Evolutionary conservation across 2,113 vertebrate species (phyloP).

Genomic region (Sander vitreus): DNA sequence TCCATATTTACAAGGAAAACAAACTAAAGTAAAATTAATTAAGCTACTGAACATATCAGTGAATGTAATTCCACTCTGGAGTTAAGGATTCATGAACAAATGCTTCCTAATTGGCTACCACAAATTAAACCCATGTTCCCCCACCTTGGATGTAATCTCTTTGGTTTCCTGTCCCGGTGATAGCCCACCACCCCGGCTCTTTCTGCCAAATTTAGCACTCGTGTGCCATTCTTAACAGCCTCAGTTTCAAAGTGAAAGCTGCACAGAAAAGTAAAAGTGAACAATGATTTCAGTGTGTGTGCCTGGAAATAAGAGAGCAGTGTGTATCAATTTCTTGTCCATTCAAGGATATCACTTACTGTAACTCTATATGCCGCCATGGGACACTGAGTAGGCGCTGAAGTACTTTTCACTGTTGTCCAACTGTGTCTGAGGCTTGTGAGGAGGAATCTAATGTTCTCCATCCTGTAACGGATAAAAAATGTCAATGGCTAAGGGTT

Average conservation of each 20-base stretch:
- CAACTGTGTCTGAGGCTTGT: constrained; percentile 38
- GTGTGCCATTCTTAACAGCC: constrained; percentile 32
- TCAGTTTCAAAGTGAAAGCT: constrained; percentile 66
- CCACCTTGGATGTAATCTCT: constrained; percentile 54
- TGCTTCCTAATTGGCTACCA: constrained; percentile 47
- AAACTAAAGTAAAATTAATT: constrained; percentile 26
- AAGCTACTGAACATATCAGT: constrained; percentile 18
- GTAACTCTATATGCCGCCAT: constrained; percentile 68
- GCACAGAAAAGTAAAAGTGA: constrained; percentile 74
- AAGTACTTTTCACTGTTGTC: constrained; percentile 56
- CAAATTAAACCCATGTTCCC: constrained; percentile 37
- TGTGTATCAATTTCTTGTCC: constrained; percentile 62
- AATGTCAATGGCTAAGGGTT: neutral
- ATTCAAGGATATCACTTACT: constrained; percentile 77
- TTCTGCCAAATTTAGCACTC: constrained; percentile 73
- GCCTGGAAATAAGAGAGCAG: constrained; percentile 60
- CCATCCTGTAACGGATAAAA: neutral
- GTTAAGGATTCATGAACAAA: constrained; percentile 60
- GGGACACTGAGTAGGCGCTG: constrained; percentile 62
- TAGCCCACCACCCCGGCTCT: constrained; percentile 30
- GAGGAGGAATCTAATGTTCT: constrained; percentile 12
- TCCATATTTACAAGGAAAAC: constrained; percentile 19
- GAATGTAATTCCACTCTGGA: constrained; percentile 55
- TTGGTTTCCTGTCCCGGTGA: constrained; percentile 55
- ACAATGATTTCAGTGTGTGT: constrained; percentile 63